Evolutionary conservation across 2,113 vertebrate genomes (phyloP).

Genomic region (Ctenomys sociabilis): DNA sequence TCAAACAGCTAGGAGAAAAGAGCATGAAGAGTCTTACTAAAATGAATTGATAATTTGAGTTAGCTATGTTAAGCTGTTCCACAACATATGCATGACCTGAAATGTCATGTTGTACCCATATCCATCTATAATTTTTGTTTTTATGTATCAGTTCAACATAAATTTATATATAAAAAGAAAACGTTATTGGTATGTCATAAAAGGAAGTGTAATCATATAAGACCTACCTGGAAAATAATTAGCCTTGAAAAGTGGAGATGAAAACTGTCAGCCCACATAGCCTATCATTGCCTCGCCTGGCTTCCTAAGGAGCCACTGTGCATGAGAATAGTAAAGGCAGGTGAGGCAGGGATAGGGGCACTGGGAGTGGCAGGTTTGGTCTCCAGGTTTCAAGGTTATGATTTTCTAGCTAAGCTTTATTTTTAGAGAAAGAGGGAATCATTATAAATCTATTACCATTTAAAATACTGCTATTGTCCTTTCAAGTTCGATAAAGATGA

Average conservation of each 20-base stretch:
- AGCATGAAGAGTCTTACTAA: not conserved
- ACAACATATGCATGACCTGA: not conserved
- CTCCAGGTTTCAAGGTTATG: not conserved
- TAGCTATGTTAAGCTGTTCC: not conserved
- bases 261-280: not conserved
- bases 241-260: not conserved
- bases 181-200: not conserved
- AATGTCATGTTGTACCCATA: not conserved
- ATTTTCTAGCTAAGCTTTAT: not conserved
- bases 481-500: constrained; percentile 53
- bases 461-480: not conserved
- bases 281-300: not conserved
- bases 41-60: not conserved
- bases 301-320: not conserved
- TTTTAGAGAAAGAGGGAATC: not conserved
- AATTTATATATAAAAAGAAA: not conserved
- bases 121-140: not conserved
- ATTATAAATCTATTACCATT: not conserved
- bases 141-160: not conserved
- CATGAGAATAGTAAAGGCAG: not conserved
- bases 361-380: not conserved
- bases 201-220: not conserved
- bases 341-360: rapidly evolving
- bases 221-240: not conserved
- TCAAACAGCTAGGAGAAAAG: not conserved